Conservation (phyloP, 2,113 vertebrate genomes). For the Lepus europaeus region DNA sequence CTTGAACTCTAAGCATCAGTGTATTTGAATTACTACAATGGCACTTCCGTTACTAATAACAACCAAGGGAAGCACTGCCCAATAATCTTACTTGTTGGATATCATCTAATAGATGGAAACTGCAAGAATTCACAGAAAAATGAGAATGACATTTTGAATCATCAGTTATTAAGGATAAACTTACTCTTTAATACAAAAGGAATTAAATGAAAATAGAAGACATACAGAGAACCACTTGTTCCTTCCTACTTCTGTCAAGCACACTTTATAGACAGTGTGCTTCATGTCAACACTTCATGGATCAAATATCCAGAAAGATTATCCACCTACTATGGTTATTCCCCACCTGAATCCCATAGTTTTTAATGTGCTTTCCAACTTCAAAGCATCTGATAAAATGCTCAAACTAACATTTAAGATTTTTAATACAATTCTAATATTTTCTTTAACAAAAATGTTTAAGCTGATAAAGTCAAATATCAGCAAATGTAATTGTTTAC, state of each 20-base stretch:
- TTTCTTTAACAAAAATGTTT: background rate
- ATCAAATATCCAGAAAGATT: background rate
- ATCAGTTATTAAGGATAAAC: background rate
- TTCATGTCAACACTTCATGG: background rate
- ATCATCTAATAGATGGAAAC: background rate
- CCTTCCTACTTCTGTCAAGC: background rate
- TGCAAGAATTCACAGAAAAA: constrained; percentile 2
- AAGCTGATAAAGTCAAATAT: background rate
- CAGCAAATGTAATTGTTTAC: background rate
- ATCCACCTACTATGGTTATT: no score
- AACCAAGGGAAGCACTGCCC: background rate
- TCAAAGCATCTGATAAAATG: background rate
- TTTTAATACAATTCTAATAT: background rate
- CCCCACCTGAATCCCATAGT: background rate
- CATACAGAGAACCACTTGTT: background rate
- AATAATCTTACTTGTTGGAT: background rate
- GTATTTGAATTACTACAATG: background rate
- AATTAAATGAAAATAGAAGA: constrained; percentile 11
- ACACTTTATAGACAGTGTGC: background rate
- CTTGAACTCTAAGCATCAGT: background rate
- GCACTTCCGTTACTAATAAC: background rate
- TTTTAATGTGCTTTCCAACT: background rate
- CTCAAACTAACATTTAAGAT: background rate
- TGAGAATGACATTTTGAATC: background rate
- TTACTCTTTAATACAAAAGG: background rate